Base-by-base conservation (phyloP, 2,113 vertebrate species). In the Sitta europaea region DNA sequence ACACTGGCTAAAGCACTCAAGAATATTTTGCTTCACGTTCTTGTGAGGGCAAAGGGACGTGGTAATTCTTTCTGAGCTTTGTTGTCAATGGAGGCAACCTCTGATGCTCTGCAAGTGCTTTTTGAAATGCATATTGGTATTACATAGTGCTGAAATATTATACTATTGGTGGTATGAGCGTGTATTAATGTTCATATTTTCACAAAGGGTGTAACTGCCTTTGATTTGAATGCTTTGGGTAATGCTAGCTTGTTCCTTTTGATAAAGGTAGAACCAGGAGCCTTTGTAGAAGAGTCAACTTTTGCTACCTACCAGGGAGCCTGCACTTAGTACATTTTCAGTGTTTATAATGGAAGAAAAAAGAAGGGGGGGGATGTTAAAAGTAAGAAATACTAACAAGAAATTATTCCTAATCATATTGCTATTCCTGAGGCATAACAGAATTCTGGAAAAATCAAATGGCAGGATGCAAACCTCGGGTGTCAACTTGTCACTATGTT, bases 401-500 rank as follows among this genome's bases (percentile, higher is more conserved):
- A 94, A 95, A 94, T 89, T 61, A 75, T 75, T 96, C 55, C 58
- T 96, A 90, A 96, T 97, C 68, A 82, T 94, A 96, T 97, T 97
- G 81, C 93, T 96, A 77, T 97, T 97, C 90, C 72, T 75, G 79
- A 91, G 89, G 77, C 76, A 61, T 97, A 97, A 97, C 93, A 97
- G 96, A 96, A 94, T 86, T 85, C 94, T 95, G 80, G 92, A 93
- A 97, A 96, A 98, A 97, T 96, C 96, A 97, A 96, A 97, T 97
- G 96, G 92, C 97, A 97, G 96, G 97, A 98, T 97, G 96, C 90
- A 97, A 96, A 96, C 84, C 55, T 96, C 12, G 28, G 48, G 61
- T 98, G 98, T 98, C 98, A 98, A 31, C 95, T 96, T 98, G 97
- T 98, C 97, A 97, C 94, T 71, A 47, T 94, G 97, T 96, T 97